phyloP scores from a whole-genome alignment of 1,140 invertebrate genomes.

The Drosophila trapezifrons region DNA sequence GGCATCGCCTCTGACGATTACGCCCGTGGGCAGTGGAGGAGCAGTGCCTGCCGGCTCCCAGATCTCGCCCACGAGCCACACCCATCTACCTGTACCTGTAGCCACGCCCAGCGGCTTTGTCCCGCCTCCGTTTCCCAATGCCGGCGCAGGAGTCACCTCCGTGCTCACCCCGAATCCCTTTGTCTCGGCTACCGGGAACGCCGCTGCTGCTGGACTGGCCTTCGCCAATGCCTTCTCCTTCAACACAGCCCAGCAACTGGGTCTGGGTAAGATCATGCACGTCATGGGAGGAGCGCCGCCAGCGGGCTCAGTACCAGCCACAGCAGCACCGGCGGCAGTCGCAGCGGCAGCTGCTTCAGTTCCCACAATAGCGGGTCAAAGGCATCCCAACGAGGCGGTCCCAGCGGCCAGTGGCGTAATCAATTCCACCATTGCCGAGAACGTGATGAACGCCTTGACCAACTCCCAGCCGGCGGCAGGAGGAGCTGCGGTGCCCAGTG shows the following conservation, averaged over 20 bases:
- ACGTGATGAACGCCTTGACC: slow-evolving; percentile 70
- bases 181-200: slow-evolving; percentile 48
- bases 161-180: slow-evolving; percentile 79
- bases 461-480: slow-evolving; percentile 11
- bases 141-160: slow-evolving; percentile 43
- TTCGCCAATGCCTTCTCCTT: slow-evolving; percentile 72
- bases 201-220: slow-evolving; percentile 46
- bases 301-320: slow-evolving; percentile 2
- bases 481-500: slow-evolving; percentile 26
- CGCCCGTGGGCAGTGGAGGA: slow-evolving; percentile 35
- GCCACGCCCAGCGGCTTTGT: slow-evolving; percentile 73
- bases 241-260: slow-evolving; percentile 65
- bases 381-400: slow-evolving; percentile 31
- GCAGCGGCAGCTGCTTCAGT: slow-evolving; percentile 16
- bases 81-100: slow-evolving; percentile 76
- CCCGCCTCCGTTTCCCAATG: slow-evolving; percentile 68
- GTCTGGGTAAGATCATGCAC: slow-evolving; percentile 74
- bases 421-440: slow-evolving; percentile 72
- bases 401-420: slow-evolving; percentile 62
- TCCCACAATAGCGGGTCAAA: slow-evolving; percentile 28
- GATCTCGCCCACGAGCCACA: slow-evolving; percentile 59
- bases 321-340: slow-evolving; percentile 14
- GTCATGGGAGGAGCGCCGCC: slow-evolving; percentile 51
- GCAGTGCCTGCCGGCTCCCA: slow-evolving; percentile 40
- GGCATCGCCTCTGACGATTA: slow-evolving; percentile 64